A percentile compares a stretch with the other conserved stretches of the same genome.
These are phyloP conservation scores for Nymphalis io DNA, from an alignment of 1,140 invertebrate species.

Conservation along the genomic window DNA sequence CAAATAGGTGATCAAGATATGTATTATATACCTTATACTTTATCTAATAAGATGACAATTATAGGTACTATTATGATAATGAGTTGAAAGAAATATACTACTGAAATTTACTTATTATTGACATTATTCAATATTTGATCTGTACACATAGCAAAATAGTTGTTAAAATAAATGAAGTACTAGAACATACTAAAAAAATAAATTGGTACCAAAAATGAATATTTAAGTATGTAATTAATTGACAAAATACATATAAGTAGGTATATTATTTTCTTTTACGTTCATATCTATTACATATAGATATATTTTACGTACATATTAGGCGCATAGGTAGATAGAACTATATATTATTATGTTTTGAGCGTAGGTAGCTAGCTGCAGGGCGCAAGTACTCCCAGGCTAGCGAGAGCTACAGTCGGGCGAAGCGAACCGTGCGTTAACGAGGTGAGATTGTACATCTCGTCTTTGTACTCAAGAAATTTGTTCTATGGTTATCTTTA, in stretches of 20 bases:
- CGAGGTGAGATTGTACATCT: constrained; percentile 7
- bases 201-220: too few species aligned
- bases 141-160: too few species aligned
- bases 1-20: too few species aligned
- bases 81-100: too few species aligned
- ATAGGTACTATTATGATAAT: too few species aligned
- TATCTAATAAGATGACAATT: too few species aligned
- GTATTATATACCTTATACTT: too few species aligned
- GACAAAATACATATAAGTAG: neutral
- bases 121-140: too few species aligned
- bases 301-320: neutral
- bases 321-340: neutral
- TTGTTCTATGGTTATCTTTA: constrained; percentile 12
- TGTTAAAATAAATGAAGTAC: too few species aligned
- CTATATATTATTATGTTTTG: neutral
- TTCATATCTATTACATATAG: neutral
- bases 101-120: too few species aligned
- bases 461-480: constrained; percentile 6
- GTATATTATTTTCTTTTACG: neutral
- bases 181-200: too few species aligned
- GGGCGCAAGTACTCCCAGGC: constrained; percentile 11
- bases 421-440: constrained; percentile 6
- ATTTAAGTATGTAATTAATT: too few species aligned
- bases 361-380: constrained; percentile 8
- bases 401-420: constrained; percentile 14